phyloP scores from a whole-genome alignment of 2,888 invertebrate species.

The Erebia palarica region DNA sequence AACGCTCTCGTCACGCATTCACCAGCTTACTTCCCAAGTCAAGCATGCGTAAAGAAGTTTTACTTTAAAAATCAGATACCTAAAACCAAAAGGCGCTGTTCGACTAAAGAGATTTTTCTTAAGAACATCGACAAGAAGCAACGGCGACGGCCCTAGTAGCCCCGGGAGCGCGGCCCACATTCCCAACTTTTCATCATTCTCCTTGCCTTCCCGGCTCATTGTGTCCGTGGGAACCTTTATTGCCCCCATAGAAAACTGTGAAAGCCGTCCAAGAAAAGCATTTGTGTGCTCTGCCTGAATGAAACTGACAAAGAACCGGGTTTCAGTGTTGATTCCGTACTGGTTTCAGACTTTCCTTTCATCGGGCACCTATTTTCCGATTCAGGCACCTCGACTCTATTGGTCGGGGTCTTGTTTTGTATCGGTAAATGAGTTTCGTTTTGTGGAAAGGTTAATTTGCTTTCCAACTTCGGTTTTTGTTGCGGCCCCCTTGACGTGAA shows the following conservation, averaged over 20 bases:
- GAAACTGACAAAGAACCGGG: constrained; percentile 65
- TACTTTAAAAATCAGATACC: too few relatives aligned
- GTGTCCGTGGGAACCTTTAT: constrained; percentile 82
- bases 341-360: constrained; percentile 67
- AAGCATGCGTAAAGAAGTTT: too few relatives aligned
- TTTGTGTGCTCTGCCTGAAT: constrained; percentile 75
- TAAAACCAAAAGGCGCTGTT: too few relatives aligned
- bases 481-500: constrained; percentile 53
- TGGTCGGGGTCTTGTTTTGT: constrained; percentile 66
- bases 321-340: constrained; percentile 65
- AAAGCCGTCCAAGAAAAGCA: constrained; percentile 79
- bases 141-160: constrained; percentile 57
- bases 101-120: background rate
- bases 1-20: too few relatives aligned
- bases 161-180: constrained; percentile 77
- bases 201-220: constrained; percentile 75
- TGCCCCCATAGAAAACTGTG: constrained; percentile 79
- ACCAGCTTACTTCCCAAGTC: too few relatives aligned
- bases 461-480: constrained; percentile 64
- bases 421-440: constrained; percentile 78
- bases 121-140: constrained; percentile 39
- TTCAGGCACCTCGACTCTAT: constrained; percentile 63
- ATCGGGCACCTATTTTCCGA: constrained; percentile 66
- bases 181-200: constrained; percentile 79
- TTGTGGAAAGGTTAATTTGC: constrained; percentile 71